These are phyloP conservation scores for Parauchenoglanis ngamensis DNA, from an alignment of 2,797 vertebrate genomes.

Conservation along the genomic window DNA sequence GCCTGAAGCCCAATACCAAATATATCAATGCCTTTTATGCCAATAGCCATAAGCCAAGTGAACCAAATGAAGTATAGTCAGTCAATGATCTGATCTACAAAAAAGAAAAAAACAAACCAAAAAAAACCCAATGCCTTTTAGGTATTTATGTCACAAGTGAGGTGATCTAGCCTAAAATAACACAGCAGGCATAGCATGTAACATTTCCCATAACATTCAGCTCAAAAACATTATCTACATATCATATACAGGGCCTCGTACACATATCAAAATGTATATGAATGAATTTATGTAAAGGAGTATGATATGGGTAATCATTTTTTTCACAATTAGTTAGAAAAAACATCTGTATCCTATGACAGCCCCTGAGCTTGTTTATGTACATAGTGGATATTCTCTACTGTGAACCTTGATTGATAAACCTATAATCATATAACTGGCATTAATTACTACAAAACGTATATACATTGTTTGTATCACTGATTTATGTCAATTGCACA, in stretches of 20 bases:
- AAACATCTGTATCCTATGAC: too few species aligned
- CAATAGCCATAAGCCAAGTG: background rate
- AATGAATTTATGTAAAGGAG: too few species aligned
- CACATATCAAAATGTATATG: background rate
- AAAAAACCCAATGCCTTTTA: too few species aligned
- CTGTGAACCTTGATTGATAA: background rate
- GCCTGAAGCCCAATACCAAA: background rate
- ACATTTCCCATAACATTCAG: background rate
- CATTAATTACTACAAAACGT: background rate
- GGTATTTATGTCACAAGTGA: background rate
- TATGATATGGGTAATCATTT: too few species aligned
- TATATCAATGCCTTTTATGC: background rate
- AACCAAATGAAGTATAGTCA: background rate
- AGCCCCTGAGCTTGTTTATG: too few species aligned
- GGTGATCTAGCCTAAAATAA: background rate
- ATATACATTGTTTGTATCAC: background rate
- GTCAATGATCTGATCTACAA: background rate
- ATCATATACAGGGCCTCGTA: background rate
- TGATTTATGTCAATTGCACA: background rate
- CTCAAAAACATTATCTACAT: background rate
- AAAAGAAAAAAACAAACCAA: too few species aligned
- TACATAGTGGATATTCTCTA: too few species aligned
- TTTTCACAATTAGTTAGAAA: too few species aligned
- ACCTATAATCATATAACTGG: background rate
- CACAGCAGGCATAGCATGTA: background rate